A percentile compares a stretch with the other conserved stretches of the same genome.
These are phyloP conservation scores for Stenoptilia bipunctidactyla DNA, from an alignment of 2,888 invertebrate species.

Conservation along the genomic window DNA sequence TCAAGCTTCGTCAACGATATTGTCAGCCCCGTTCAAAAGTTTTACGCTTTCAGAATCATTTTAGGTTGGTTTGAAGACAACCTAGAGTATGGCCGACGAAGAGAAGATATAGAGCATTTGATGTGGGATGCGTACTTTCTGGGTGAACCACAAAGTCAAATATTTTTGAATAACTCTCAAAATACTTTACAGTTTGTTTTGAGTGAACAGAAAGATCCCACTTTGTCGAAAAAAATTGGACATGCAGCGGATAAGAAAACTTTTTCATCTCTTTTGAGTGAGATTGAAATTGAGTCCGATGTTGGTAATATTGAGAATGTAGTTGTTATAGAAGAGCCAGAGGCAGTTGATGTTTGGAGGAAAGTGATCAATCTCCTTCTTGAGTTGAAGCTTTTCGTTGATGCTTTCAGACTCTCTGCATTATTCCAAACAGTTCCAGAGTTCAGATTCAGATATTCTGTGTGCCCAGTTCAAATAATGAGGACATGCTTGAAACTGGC, in stretches of 20 bases:
- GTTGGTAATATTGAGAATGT: constrained; percentile 52
- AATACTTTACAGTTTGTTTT: constrained; percentile 46
- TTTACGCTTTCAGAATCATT: constrained; percentile 59
- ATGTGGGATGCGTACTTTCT: constrained; percentile 61
- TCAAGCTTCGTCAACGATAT: constrained; percentile 67
- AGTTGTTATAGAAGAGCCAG: constrained; percentile 41
- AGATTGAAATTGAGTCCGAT: constrained; percentile 58
- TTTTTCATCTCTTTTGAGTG: constrained; percentile 43
- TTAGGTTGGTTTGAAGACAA: constrained; percentile 61
- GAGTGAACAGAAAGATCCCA: constrained; percentile 43
- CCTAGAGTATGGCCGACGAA: constrained; percentile 40
- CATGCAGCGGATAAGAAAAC: constrained; percentile 35
- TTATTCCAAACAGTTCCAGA: constrained; percentile 63
- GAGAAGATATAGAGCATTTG: constrained; percentile 53
- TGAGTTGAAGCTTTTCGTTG: constrained; percentile 68
- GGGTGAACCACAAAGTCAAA: constrained; percentile 26
- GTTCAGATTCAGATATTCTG: constrained; percentile 37
- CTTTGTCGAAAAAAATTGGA: constrained; percentile 36
- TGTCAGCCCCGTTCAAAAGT: constrained; percentile 50
- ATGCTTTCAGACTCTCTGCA: constrained; percentile 71
- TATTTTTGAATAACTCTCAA: constrained; percentile 41
- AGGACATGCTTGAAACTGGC: constrained; percentile 75
- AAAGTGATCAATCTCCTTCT: constrained; percentile 65
- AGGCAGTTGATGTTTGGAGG: constrained; percentile 51
- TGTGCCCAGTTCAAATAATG: constrained; percentile 68